Base-by-base conservation (phyloP, 2,888 invertebrate species). In the Dendrolimus pini region DNA sequence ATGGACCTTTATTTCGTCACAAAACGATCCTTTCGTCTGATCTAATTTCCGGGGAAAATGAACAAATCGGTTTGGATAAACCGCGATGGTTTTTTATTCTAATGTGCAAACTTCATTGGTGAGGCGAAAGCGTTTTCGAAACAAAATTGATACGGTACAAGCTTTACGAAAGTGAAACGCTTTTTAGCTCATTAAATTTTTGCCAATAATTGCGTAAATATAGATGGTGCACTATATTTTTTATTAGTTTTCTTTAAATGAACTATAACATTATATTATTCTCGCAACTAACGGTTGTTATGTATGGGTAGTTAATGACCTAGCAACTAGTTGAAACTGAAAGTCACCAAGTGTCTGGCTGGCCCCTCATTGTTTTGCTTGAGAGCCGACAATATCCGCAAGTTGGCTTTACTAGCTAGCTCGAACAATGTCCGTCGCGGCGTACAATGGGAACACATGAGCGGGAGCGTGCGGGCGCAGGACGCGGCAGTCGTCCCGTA, bases 401-500 rank as follows among this genome's bases (percentile, higher is more conserved):
- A 69, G 69, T 67, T 70, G 68, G 68, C 66, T 70, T 75, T 70
- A 72, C 72, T 72, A 10, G 12, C 47, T 12, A 9, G 68, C 65
- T 69, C 70, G 75, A 73, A 79, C 80, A 82, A 82, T 78, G 78
- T 67, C 78, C 74, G 74, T 63, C 62, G 74, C 68, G 65, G 64
- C 66, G 75, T 71, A 80, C 79, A 82, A 82, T 82, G 75, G 78
- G 79, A 78, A 74, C 71, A 77, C 67, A 71, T 67, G 69, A 71
- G 74, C 74, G 79, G 77, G 81, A 78, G 73, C 71, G 78, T 67
- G 82, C 78, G 83, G 81, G 83, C 75, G 83, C 83, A 82, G 83
- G 86, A 82, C 79, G 83, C 89, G 87, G 85, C 90, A 90, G 89
- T 90, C 83, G 84, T 70, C 72, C 79, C 79, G 80, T 76, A 80